Evolutionary conservation across 2,888 invertebrate genomes (phyloP), one percentile per base, ranked within the genome.

Genomic region (Danaus chrysippus): DNA sequence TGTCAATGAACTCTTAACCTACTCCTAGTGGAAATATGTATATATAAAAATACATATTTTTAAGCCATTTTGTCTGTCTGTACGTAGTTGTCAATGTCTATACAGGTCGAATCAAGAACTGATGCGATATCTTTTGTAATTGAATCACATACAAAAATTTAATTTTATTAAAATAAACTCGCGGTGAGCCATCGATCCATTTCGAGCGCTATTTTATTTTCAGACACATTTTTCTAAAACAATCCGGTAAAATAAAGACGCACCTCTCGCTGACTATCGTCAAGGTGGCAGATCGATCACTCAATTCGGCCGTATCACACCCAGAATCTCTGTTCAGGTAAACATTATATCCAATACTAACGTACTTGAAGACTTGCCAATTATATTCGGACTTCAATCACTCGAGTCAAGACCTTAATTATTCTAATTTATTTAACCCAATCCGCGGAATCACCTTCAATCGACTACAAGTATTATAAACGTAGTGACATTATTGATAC

Each of bases 341-440:
- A 87, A 88, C 83, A 86, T 85, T 85, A 82, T 82, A 84, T 82
- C 81, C 84, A 82, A 34, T 34, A 34, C 23, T 74, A 75, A 75
- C 81, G 86, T 83, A 83, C 87, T 88, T 88, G 88, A 87, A 83
- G 71, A 65, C 70, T 72, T 85, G 88, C 87, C 87, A 87, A 83
- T 82, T 73, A 87, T 86, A 86, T 85, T 86, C 80, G 83, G 83
- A 82, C 82, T 82, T 81, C 82, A 81, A 87, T 87, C 85, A 82
- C 71, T 77, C 71, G 73, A 73, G n/a, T n/a, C n/a, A 73, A 82
- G 83, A 82, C 83, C 82, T 82, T 80, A 76, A 79, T 80, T 77
- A 72, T 68, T 78, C 76, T 78, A 80, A 84, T 84, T 85, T 85
- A 74, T 82, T 77, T 73, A 70, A 75, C 76, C 76, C 73, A 76